phyloP scores from a whole-genome alignment of 2,888 invertebrate genomes.

The Zygaena filipendulae region DNA sequence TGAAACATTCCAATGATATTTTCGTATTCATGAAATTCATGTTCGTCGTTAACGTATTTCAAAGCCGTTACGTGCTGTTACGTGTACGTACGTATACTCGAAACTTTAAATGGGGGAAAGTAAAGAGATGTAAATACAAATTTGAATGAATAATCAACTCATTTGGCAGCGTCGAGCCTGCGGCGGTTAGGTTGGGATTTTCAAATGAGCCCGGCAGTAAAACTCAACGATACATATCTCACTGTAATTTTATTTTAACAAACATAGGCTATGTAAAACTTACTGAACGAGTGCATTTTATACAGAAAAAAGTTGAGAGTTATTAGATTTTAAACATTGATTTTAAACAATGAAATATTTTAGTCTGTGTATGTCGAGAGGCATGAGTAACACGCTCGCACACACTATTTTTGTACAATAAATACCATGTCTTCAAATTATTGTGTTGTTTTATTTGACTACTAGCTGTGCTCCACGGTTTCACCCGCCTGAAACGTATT shows the following conservation, averaged over 20 bases:
- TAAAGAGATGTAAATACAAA: conserved; percentile 19
- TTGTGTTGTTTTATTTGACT: conserved; percentile 51
- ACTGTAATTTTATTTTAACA: conserved; percentile 40
- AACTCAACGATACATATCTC: conserved; percentile 61
- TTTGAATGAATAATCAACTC: conserved; percentile 20
- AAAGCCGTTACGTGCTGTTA: no score
- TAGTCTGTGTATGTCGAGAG: conserved; percentile 63
- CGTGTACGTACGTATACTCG: no score
- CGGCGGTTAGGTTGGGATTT: conserved; percentile 37
- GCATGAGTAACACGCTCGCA: conserved; percentile 64
- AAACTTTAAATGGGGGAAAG: conserved; percentile 11
- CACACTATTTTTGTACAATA: conserved; percentile 70
- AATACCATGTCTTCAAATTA: conserved; percentile 62
- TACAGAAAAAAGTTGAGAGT: conserved; percentile 51
- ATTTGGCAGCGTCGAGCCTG: conserved; percentile 29
- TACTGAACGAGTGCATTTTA: conserved; percentile 67
- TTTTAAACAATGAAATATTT: conserved; percentile 35
- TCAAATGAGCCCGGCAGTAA: conserved; percentile 47
- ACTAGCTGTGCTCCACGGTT: conserved; percentile 4
- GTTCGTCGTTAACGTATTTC: no score
- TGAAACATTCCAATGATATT: no score
- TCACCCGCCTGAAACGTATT: no score
- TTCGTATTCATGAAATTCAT: no score
- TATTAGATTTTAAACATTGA: no score
- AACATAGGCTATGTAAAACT: conserved; percentile 62